phyloP scores from a whole-genome alignment of 1,140 invertebrate genomes.

The Heliconius hewitsoni region DNA sequence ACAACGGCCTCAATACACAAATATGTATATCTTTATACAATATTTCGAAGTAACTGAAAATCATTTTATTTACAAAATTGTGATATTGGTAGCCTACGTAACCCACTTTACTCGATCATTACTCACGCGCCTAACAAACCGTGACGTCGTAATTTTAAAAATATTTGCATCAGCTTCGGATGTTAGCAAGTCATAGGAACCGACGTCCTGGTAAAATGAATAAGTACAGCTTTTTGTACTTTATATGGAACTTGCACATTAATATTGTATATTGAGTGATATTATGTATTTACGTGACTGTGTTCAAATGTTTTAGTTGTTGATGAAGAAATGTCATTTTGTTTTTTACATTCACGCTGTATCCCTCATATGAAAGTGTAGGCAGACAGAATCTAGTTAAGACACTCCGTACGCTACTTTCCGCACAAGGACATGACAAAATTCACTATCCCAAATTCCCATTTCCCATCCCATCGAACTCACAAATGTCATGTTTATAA shows the following conservation, averaged over 20 bases:
- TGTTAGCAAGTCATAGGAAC: constrained; percentile 18
- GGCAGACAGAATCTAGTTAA: too few relatives aligned
- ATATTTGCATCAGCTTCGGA: constrained; percentile 25
- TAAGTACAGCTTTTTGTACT: not conserved
- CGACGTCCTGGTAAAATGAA: not conserved
- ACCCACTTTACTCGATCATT: constrained; percentile 32
- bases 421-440: too few relatives aligned
- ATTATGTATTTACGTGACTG: too few relatives aligned
- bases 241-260: not conserved
- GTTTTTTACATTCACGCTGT: too few relatives aligned
- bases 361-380: too few relatives aligned
- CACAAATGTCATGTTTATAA: too few relatives aligned
- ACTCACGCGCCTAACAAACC: constrained; percentile 34
- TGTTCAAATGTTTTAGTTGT: too few relatives aligned
- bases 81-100: constrained; percentile 8
- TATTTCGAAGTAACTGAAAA: constrained; percentile 1
- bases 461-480: too few relatives aligned
- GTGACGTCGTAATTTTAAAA: constrained; percentile 38
- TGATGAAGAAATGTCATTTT: too few relatives aligned
- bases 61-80: constrained; percentile 12
- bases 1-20: too few relatives aligned
- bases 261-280: not conserved
- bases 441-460: too few relatives aligned
- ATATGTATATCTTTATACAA: not conserved
- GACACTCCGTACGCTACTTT: too few relatives aligned